phyloP scores from a whole-genome alignment of 2,888 invertebrate species.

The Cremastinae sp. region DNA sequence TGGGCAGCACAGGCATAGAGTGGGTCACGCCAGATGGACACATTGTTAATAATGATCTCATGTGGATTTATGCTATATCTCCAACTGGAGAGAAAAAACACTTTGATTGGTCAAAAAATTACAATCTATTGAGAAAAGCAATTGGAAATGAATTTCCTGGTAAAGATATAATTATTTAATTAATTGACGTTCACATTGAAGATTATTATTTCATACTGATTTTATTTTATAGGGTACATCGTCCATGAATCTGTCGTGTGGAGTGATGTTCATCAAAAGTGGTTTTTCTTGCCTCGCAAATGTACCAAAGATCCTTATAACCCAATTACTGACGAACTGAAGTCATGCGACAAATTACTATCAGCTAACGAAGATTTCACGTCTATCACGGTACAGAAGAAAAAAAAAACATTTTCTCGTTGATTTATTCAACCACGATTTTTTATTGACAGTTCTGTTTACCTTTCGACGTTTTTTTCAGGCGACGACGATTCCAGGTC shows the following conservation, averaged over 20 bases:
- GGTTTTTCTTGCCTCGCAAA: slow-evolving; percentile 96
- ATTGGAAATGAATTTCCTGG: slow-evolving; percentile 92
- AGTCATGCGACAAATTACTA: slow-evolving; percentile 94
- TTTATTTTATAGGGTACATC: slow-evolving; percentile 96
- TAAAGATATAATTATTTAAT: too few species aligned
- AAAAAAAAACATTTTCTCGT: too few species aligned
- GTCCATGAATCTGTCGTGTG: slow-evolving; percentile 97
- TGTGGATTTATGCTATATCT: slow-evolving; percentile 94
- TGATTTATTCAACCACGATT: slow-evolving; percentile 3
- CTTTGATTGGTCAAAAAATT: slow-evolving; percentile 87
- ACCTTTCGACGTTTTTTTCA: slow-evolving; percentile 63
- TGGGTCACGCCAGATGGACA: slow-evolving; percentile 95
- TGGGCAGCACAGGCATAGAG: slow-evolving; percentile 98
- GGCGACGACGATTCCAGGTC: slow-evolving; percentile 83
- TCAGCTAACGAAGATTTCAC: slow-evolving; percentile 89
- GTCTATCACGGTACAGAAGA: slow-evolving; percentile 83
- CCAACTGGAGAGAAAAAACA: slow-evolving; percentile 85
- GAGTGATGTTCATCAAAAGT: slow-evolving; percentile 91
- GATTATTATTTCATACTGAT: too few species aligned
- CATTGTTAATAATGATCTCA: slow-evolving; percentile 93
- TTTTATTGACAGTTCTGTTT: neutral
- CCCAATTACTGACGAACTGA: slow-evolving; percentile 93
- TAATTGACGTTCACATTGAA: neutral
- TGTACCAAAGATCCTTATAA: slow-evolving; percentile 93
- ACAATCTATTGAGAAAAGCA: slow-evolving; percentile 87